Conservation (phyloP, 2,797 vertebrate species). For the Macropodus opercularis region DNA sequence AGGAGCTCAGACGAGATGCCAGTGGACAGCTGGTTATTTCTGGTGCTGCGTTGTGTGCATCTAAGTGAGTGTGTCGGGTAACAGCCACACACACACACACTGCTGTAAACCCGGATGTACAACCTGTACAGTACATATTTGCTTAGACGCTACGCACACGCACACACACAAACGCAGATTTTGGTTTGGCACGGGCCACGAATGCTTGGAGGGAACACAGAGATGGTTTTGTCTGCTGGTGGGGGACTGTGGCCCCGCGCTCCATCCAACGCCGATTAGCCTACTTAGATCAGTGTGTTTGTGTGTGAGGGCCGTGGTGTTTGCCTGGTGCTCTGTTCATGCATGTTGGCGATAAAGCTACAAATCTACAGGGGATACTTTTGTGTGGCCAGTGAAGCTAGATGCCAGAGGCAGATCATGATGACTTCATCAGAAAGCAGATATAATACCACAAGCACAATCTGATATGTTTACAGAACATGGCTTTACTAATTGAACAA, state of each 20-base stretch:
- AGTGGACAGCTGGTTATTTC: slow-evolving; percentile 55
- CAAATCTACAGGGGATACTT: background rate
- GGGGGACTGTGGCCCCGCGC: background rate
- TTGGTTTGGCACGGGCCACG: slow-evolving; percentile 9
- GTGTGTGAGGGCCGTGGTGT: background rate
- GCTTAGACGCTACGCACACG: background rate
- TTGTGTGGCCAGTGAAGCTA: no score
- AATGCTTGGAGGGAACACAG: slow-evolving; percentile 11
- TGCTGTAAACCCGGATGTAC: no score
- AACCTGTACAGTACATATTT: background rate
- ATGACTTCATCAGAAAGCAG: no score
- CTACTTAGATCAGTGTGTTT: slow-evolving; percentile 1
- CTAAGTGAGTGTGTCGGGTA: slow-evolving; percentile 32
- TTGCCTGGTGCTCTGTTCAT: no score
- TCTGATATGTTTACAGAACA: no score
- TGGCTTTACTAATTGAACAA: no score
- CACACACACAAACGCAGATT: background rate
- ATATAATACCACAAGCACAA: no score
- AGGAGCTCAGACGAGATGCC: slow-evolving; percentile 41
- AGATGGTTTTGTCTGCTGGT: slow-evolving; percentile 14
- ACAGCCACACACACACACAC: background rate
- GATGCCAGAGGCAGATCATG: no score
- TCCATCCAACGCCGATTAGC: slow-evolving; percentile 11
- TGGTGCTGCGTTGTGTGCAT: slow-evolving; percentile 31
- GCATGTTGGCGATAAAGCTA: background rate